These are phyloP conservation scores for Anolis sagrei DNA, from an alignment of 2,113 vertebrate species.

Conservation along the genomic window DNA sequence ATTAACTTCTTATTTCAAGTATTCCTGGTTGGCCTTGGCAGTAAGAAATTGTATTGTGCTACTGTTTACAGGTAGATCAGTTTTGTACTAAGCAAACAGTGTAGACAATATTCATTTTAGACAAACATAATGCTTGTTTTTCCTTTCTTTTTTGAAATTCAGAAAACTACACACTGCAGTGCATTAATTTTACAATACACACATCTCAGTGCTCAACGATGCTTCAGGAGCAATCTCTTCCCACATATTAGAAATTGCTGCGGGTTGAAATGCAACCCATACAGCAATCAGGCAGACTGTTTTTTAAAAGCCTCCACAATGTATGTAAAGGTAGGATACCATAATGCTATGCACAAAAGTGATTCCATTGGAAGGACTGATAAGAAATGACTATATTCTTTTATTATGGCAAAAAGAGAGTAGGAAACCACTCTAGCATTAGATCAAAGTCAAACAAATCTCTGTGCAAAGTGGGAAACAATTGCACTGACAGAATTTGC, in stretches of 20 bases:
- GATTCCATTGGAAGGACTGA: constrained; percentile 21
- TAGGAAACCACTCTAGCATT: neutral
- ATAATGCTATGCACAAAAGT: constrained; percentile 33
- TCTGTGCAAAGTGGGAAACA: neutral
- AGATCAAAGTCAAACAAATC: neutral
- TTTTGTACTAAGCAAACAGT: neutral
- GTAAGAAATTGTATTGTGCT: neutral
- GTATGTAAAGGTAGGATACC: constrained; percentile 32
- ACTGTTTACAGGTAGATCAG: neutral
- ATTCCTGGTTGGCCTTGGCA: neutral
- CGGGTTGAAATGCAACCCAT: constrained; percentile 56
- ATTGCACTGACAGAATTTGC: neutral
- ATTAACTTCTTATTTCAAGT: no score
- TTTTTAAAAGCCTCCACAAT: constrained; percentile 37
- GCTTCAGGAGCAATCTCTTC: constrained; percentile 47
- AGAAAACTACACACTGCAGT: constrained; percentile 30
- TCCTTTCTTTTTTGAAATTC: constrained; percentile 30
- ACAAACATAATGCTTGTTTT: neutral
- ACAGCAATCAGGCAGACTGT: constrained; percentile 67
- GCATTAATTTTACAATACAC: constrained; percentile 46
- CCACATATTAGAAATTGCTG: constrained; percentile 63
- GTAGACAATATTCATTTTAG: neutral
- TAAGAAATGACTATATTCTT: neutral
- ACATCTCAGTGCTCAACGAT: constrained; percentile 32
- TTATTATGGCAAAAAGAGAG: neutral